Percentiles rank a stretch among this genome's conserved stretches.
These are phyloP conservation scores for Arge pagana DNA, from an alignment of 2,888 invertebrate genomes.

Conservation along the genomic window DNA sequence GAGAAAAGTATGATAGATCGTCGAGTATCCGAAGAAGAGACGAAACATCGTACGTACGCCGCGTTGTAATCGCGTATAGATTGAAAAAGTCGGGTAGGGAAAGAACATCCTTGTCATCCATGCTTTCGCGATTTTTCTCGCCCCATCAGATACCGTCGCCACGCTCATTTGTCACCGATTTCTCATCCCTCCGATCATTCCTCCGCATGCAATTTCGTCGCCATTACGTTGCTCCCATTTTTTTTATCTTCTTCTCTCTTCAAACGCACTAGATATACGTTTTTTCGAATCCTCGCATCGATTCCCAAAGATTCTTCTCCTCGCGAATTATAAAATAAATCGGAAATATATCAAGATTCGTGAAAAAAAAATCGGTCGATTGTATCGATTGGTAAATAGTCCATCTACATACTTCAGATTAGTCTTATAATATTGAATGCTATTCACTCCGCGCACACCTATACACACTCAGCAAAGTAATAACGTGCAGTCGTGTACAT, in stretches of 20 bases:
- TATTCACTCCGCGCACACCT: no score
- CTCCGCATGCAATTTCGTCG: slow-evolving; percentile 13
- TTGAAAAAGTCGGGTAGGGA: slow-evolving; percentile 9
- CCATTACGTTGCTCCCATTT: neutral
- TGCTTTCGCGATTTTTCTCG: slow-evolving; percentile 19
- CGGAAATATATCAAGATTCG: no score
- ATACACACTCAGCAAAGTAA: no score
- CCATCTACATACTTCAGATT: no score
- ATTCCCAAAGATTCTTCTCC: no score
- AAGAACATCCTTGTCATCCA: slow-evolving; percentile 19
- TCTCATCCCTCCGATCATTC: neutral
- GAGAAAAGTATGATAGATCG: slow-evolving; percentile 24
- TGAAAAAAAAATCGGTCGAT: no score
- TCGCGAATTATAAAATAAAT: no score
- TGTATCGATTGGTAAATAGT: no score
- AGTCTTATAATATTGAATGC: no score
- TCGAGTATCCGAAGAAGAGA: neutral
- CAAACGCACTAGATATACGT: no score
- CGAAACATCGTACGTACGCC: slow-evolving; percentile 7
- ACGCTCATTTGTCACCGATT: neutral
- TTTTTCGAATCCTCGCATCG: no score
- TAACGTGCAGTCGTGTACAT: no score
- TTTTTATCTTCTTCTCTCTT: slow-evolving; percentile 14
- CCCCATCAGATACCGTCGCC: slow-evolving; percentile 7
- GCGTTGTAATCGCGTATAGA: slow-evolving; percentile 21